A percentile compares a stretch with the other conserved stretches of the same genome.
Evolutionary conservation across 2,797 vertebrate genomes (phyloP).

Genomic region (Periophthalmus magnuspinnatus): DNA sequence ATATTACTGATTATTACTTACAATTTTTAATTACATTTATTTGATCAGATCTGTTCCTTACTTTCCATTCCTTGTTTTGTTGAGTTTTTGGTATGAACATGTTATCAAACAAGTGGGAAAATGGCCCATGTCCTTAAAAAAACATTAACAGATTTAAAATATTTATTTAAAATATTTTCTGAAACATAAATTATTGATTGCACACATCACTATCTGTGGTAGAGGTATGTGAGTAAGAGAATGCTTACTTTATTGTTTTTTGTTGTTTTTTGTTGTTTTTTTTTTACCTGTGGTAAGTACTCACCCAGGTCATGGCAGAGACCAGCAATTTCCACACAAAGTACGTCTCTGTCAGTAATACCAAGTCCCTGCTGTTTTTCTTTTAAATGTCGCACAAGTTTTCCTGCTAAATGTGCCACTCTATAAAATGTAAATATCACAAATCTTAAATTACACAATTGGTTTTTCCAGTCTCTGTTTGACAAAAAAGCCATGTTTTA

Average conservation of each 20-base stretch:
- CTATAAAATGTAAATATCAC: slow-evolving; percentile 55
- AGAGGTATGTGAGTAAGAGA: too few species aligned
- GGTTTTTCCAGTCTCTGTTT: background rate
- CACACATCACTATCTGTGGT: too few species aligned
- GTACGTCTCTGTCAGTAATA: slow-evolving; percentile 79
- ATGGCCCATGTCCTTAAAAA: slow-evolving; percentile 88
- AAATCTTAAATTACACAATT: background rate
- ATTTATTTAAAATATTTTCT: background rate
- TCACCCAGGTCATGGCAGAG: slow-evolving; percentile 92
- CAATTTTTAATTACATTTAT: background rate
- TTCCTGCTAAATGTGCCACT: slow-evolving; percentile 85
- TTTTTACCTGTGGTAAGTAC: slow-evolving; percentile 9
- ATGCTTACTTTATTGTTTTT: too few species aligned
- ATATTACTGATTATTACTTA: background rate
- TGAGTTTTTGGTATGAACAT: slow-evolving; percentile 81
- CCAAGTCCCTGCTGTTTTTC: slow-evolving; percentile 79
- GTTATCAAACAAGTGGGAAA: slow-evolving; percentile 89
- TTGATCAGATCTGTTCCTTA: slow-evolving; percentile 46
- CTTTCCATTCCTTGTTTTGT: slow-evolving; percentile 73
- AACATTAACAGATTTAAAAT: slow-evolving; percentile 7
- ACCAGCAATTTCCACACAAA: slow-evolving; percentile 91
- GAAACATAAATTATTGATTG: too few species aligned
- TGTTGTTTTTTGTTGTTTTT: too few species aligned
- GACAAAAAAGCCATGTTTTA: background rate
- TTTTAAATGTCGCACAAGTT: slow-evolving; percentile 71